Percentiles rank a stretch among this genome's conserved stretches.
These are phyloP conservation scores for Operophtera brumata DNA, from an alignment of 2,888 invertebrate species.

Conservation along the genomic window DNA sequence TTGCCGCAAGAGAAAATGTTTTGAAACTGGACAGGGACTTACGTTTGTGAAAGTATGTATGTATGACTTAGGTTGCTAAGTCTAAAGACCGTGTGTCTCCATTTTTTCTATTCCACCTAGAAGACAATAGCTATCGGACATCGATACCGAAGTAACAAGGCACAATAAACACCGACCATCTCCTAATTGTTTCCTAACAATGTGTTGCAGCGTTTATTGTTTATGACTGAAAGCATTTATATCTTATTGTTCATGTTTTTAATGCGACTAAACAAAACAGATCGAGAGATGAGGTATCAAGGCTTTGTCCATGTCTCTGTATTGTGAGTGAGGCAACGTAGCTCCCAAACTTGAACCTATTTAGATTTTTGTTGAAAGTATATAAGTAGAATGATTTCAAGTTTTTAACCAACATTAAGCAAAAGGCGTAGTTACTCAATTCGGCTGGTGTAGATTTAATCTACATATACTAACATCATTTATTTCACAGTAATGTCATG, in stretches of 20 bases:
- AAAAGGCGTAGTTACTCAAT: too few relatives aligned
- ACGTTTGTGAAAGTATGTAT: too few relatives aligned
- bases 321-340: too few relatives aligned
- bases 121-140: slow-evolving; percentile 39
- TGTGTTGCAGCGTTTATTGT: background rate
- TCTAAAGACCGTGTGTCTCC: slow-evolving; percentile 15
- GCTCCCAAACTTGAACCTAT: too few relatives aligned
- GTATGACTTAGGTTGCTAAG: background rate
- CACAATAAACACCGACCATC: slow-evolving; percentile 19
- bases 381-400: too few relatives aligned
- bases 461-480: too few relatives aligned
- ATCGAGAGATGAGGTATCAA: background rate
- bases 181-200: slow-evolving; percentile 34
- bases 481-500: too few relatives aligned
- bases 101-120: slow-evolving; percentile 31
- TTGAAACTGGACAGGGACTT: too few relatives aligned
- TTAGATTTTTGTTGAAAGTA: too few relatives aligned
- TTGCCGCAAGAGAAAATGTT: too few relatives aligned
- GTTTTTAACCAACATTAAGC: too few relatives aligned
- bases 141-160: slow-evolving; percentile 33
- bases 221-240: background rate
- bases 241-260: background rate
- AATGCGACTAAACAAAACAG: background rate
- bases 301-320: background rate
- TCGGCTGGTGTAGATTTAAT: too few relatives aligned